phyloP scores from a whole-genome alignment of 2,113 vertebrate genomes.

The Centrocercus urophasianus region DNA sequence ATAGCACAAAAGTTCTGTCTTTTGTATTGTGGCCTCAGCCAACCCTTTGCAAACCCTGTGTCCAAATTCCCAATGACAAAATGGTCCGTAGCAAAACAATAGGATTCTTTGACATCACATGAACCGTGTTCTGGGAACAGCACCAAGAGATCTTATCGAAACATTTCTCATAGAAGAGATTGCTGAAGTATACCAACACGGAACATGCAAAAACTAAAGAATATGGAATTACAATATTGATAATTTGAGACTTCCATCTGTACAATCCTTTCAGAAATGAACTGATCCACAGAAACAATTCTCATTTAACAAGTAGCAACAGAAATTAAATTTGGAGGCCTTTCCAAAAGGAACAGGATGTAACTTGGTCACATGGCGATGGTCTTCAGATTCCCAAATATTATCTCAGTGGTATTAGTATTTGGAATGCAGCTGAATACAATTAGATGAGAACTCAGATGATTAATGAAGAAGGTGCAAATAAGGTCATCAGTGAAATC shows the following conservation, averaged over 20 bases:
- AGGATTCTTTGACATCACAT: conserved; percentile 51
- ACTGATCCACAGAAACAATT: not conserved
- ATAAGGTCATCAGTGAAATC: conserved; percentile 56
- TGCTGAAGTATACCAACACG: not conserved
- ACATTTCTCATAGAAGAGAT: conserved; percentile 34
- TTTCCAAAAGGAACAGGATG: conserved; percentile 41
- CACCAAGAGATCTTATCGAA: conserved; percentile 63
- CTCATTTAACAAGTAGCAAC: not conserved
- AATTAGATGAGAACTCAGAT: conserved; percentile 38
- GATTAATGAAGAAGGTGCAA: conserved; percentile 67
- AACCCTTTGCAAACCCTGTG: conserved; percentile 72
- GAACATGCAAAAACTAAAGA: not conserved
- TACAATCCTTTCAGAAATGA: not conserved
- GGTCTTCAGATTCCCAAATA: conserved; percentile 76
- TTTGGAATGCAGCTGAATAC: conserved; percentile 63
- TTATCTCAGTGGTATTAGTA: conserved; percentile 64
- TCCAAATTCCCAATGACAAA: conserved; percentile 80
- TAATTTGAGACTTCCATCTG: not conserved
- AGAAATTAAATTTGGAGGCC: not conserved
- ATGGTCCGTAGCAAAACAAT: conserved; percentile 72
- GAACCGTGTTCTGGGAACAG: conserved; percentile 57
- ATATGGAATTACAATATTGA: not conserved
- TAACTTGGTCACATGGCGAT: conserved; percentile 69
- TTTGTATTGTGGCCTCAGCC: conserved; percentile 67
- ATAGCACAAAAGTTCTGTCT: conserved; percentile 48